phyloP scores from a whole-genome alignment of 2,113 vertebrate species.

The Cathartes aura region DNA sequence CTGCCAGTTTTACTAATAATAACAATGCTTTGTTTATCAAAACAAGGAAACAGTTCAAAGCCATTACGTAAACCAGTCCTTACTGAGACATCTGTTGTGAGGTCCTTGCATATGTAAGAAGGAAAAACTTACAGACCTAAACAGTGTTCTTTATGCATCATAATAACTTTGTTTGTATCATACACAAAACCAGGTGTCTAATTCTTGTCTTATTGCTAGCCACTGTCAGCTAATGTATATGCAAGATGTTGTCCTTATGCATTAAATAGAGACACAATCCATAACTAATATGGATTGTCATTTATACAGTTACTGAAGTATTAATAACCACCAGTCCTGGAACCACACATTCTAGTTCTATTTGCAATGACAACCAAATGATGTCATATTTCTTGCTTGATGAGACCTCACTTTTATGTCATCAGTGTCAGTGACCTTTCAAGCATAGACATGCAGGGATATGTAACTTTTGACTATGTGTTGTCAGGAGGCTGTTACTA shows the following conservation, averaged over 20 bases:
- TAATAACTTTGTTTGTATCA: background rate
- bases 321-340: background rate
- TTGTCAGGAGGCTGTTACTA: constrained; percentile 8
- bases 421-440: background rate
- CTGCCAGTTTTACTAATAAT: constrained; percentile 4
- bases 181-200: background rate
- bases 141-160: background rate
- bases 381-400: constrained; percentile 27
- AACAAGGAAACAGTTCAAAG: constrained; percentile 36
- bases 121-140: background rate
- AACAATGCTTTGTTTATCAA: constrained; percentile 30
- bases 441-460: background rate
- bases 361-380: constrained; percentile 6
- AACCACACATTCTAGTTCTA: constrained; percentile 1
- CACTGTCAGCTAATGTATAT: background rate
- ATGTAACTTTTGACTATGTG: background rate
- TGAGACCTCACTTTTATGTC: constrained; percentile 1
- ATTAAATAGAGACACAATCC: background rate
- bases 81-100: constrained; percentile 7
- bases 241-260: background rate
- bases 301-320: constrained; percentile 8
- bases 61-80: background rate
- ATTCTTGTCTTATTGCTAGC: background rate
- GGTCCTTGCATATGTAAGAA: background rate
- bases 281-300: background rate